phyloP scores from a whole-genome alignment of 2,797 vertebrate genomes.

The Hephaestus fuliginosus region DNA sequence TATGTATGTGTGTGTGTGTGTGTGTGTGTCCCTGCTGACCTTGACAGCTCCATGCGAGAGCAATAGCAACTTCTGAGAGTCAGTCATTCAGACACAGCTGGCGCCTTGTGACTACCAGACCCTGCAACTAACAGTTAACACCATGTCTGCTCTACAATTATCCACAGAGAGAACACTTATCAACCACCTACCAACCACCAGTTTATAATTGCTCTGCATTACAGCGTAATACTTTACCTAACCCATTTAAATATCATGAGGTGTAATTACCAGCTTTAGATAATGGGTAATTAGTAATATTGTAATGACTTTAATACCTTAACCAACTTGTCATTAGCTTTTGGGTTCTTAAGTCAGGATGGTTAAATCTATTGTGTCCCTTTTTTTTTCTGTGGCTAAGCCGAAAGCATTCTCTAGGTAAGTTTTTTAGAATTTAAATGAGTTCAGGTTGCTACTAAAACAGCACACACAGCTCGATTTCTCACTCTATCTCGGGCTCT shows the following conservation, averaged over 20 bases:
- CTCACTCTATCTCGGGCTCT: conserved; percentile 36
- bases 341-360: conserved; percentile 17
- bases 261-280: conserved; percentile 60
- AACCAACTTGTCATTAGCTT: conserved; percentile 39
- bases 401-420: conserved; percentile 13
- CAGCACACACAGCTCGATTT: conserved; percentile 11
- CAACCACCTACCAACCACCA: conserved; percentile 16
- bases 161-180: conserved; percentile 59
- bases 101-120: conserved; percentile 64
- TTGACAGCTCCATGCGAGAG: conserved; percentile 80
- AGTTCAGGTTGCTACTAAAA: conserved; percentile 16
- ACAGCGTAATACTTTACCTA: conserved; percentile 37
- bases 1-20: conserved; percentile 62
- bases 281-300: conserved; percentile 57
- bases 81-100: conserved; percentile 75
- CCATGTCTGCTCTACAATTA: conserved; percentile 70
- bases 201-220: conserved; percentile 62
- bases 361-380: neutral
- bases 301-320: conserved; percentile 46
- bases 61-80: conserved; percentile 70
- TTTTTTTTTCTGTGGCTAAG: conserved; percentile 15
- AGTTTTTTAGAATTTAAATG: conserved; percentile 30
- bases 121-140: conserved; percentile 70
- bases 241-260: conserved; percentile 53
- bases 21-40: conserved; percentile 79